Conservation (phyloP, 2,888 invertebrate genomes). For the Cephonodes hylas region DNA sequence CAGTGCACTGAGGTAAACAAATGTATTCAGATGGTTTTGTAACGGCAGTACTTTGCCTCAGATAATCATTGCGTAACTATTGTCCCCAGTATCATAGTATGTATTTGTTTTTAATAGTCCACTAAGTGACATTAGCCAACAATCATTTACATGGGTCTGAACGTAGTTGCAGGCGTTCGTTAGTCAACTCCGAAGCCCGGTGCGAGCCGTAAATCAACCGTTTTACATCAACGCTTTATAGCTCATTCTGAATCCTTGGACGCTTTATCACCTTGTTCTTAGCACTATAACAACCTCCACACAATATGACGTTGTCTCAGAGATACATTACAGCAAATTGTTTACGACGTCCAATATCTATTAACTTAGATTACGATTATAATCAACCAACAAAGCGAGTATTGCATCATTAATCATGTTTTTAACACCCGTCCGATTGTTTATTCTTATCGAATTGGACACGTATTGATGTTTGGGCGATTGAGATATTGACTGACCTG, state of each 20-base stretch:
- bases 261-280: constrained; percentile 53
- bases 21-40: background rate
- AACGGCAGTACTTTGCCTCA: background rate
- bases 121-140: background rate
- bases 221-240: constrained; percentile 57
- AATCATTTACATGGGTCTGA: constrained; percentile 8
- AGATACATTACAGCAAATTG: constrained; percentile 22
- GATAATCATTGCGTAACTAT: background rate
- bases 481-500: constrained; percentile 85
- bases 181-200: constrained; percentile 35
- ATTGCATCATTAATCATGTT: constrained; percentile 32
- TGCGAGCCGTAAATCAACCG: constrained; percentile 48
- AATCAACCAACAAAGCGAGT: constrained; percentile 24
- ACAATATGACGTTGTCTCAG: constrained; percentile 26
- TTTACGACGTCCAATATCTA: constrained; percentile 27
- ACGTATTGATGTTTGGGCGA: constrained; percentile 24
- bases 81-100: background rate
- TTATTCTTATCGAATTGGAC: constrained; percentile 26
- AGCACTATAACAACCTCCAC: constrained; percentile 35
- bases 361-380: constrained; percentile 32
- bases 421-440: constrained; percentile 24
- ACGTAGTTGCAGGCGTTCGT: constrained; percentile 11
- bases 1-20: constrained; percentile 9
- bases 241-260: constrained; percentile 45
- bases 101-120: background rate